Base-by-base conservation (phyloP, 2,888 invertebrate genomes). In the Strigamia maritima region DNA sequence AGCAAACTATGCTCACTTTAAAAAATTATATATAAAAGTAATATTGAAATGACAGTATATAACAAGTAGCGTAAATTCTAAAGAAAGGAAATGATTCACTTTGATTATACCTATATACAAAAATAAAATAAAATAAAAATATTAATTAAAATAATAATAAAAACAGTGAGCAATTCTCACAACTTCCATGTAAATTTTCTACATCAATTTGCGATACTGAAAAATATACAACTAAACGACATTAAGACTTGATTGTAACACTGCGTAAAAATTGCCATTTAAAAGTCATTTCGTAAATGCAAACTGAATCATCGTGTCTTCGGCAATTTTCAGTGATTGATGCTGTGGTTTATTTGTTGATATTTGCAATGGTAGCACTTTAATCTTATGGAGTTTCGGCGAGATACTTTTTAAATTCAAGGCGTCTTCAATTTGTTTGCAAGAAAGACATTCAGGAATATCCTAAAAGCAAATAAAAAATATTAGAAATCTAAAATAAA, bases 291-390 rank as follows among this genome's bases (percentile, higher is more conserved):
- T 77, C 6, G 49, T 31, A 31, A 78, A 78, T 31, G 78, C 78
- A 40, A 78, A 44, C 24, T 70, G 28, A 24, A 78, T 70, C 78
- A 78, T 78, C 16, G 65, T 19, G 22, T 78, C 70, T 79, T 80
- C 80, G 2, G 76, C 79, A 31, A 79, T 76, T 44, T 40, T 26
- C 12, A 80, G 60, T 19, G 79, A 80, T n/a, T 76, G 76, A 24
- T 80, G 80, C 28, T 49, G 28, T 16, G 80, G 79, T n/a, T n/a
- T 31, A 54, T 35, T 28, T 19, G 75, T 76, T 28, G 77, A 16
- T 77, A 80, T 75, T 54, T 74, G 60, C 10, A 78, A 76, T 0
- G 79, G 79, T 28, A 77, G 10, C 7, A 76, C 49, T 31, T 31
- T 38, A 6, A 79, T 19, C n/a, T 65, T 22, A 26, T 75, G 74